Base-by-base conservation (phyloP, 2,888 invertebrate genomes). In the Dioctria linearis region DNA sequence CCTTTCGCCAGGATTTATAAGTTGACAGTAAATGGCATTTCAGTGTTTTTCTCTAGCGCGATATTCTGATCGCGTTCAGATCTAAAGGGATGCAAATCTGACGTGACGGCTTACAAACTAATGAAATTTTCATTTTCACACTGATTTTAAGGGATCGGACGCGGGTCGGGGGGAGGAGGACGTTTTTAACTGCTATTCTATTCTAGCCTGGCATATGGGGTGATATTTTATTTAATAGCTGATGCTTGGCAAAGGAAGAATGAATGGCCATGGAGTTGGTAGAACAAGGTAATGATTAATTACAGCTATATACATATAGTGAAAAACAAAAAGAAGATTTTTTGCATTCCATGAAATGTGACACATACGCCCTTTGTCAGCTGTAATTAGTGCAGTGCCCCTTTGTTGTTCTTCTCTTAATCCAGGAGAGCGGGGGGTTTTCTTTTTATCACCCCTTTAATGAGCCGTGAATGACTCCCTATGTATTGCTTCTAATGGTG, bases 41-140 rank as follows among this genome's bases (percentile, higher is more conserved):
- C 39, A 63, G 37, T 63, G 76, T 76, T 63, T 76, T 63, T 40
- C 39, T 46, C 46, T 76, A 9, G 63, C 13, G 49, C 37, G 46
- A 76, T 76, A 63, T 75, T 25, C 73, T 59, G 57, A 25, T 25
- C 11, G 25, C 37, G 63, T 11, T 37, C 25, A 37, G 11, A 11
- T 9, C 49, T 39, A 4, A 43, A 76, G 13, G 73, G 73, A 76
- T 63, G 76, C 76, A 76, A 76, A 76, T 76, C 76, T 63, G 63
- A 61, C 76, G 76, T 63, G 76, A 76, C 76, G n/a, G 76, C 76
- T 76, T 63, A 61, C 61, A 76, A 76, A 76, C 63, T 76, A 76
- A 76, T 76, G 76, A 76, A 61, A 63, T 39, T 39, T 59, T 9
- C 13, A 13, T 46, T 25, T 25, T 61, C 63, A 61, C 61, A 63